Conservation (phyloP, 2,797 vertebrate species). For the Ptychadena robeensis region DNA sequence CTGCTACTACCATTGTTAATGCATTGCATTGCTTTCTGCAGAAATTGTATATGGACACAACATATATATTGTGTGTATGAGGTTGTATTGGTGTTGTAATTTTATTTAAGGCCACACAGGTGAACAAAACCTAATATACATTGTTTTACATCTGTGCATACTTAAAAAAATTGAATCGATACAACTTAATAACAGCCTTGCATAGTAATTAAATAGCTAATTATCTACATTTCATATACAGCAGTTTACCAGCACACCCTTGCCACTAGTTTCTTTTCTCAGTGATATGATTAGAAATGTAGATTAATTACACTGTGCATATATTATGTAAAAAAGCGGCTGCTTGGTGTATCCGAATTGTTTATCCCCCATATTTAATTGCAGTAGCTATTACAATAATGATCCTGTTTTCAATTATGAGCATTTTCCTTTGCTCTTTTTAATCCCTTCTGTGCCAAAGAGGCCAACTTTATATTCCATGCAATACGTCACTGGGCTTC, state of each 20-base stretch:
- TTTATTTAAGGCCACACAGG: background rate
- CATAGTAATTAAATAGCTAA: constrained; percentile 18
- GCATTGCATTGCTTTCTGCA: no score
- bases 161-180: background rate
- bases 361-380: constrained; percentile 66
- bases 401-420: constrained; percentile 64
- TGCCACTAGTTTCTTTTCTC: constrained; percentile 20
- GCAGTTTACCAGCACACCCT: constrained; percentile 35
- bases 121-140: background rate
- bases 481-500: background rate
- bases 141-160: background rate
- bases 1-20: no score
- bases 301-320: constrained; percentile 64
- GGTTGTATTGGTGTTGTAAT: no score
- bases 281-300: constrained; percentile 24
- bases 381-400: constrained; percentile 58
- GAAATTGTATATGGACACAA: no score
- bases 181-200: constrained; percentile 4
- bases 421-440: constrained; percentile 54
- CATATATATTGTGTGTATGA: no score
- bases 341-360: constrained; percentile 59
- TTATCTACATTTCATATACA: constrained; percentile 60
- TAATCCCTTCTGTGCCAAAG: constrained; percentile 44
- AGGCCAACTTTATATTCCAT: constrained; percentile 25
- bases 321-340: constrained; percentile 60